Conservation (phyloP, 2,888 invertebrate genomes). For the Kryphioiulus occultus region DNA sequence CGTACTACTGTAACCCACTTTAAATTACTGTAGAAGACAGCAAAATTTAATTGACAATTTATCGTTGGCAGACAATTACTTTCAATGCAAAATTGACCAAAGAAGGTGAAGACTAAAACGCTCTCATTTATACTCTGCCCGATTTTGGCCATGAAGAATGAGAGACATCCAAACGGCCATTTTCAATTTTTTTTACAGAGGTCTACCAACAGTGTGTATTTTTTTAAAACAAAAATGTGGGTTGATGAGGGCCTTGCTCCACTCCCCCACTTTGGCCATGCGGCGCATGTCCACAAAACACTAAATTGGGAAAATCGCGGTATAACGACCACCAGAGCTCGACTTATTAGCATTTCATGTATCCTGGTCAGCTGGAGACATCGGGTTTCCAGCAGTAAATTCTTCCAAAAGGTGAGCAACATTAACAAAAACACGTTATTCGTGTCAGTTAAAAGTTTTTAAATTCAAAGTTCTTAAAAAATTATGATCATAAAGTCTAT, state of each 20-base stretch:
- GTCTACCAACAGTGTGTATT: no score
- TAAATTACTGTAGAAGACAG: no score
- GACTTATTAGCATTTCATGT: not conserved
- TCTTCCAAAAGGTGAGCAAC: not conserved
- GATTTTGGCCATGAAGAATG: not conserved
- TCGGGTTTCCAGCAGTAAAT: not conserved
- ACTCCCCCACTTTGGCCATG: not conserved
- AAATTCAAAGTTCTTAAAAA: not conserved
- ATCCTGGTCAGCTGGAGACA: constrained; percentile 36
- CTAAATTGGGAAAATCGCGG: not conserved
- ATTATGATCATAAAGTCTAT: not conserved
- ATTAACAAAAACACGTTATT: not conserved
- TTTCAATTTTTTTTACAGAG: no score
- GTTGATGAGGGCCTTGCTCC: not conserved
- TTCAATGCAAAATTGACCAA: no score
- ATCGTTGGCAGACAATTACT: no score
- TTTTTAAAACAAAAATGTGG: not conserved
- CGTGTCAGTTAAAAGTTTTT: not conserved
- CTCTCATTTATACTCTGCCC: not conserved
- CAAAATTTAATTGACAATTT: no score
- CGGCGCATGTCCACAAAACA: not conserved
- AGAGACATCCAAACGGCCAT: not conserved
- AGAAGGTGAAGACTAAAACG: no score
- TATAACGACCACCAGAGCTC: not conserved
- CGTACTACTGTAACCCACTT: no score